Percentiles rank a stretch among this genome's conserved stretches.
Evolutionary conservation across 1,140 invertebrate genomes (phyloP).

Genomic region (Lepidotrigona ventralis): DNA sequence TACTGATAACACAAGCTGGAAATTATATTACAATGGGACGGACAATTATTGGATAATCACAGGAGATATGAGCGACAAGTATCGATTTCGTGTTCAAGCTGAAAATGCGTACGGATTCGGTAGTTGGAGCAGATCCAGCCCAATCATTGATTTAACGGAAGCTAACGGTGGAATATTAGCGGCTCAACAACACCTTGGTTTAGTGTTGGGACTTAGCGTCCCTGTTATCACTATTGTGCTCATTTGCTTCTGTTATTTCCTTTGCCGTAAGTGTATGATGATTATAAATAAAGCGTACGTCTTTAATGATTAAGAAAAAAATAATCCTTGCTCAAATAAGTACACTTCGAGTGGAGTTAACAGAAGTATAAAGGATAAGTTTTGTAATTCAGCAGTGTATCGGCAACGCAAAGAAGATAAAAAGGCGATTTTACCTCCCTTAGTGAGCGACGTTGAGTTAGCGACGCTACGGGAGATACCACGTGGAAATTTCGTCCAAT

Average conservation of each 20-base stretch:
- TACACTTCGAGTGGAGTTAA: too few relatives aligned
- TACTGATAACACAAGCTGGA: slow-evolving; percentile 80
- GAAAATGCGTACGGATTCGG: slow-evolving; percentile 89
- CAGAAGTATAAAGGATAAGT: slow-evolving; percentile 5
- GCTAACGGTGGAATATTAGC: slow-evolving; percentile 81
- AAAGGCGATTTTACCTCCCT: slow-evolving; percentile 80
- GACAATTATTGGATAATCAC: slow-evolving; percentile 90
- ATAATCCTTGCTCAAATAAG: not conserved
- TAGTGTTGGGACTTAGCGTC: slow-evolving; percentile 82
- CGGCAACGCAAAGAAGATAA: slow-evolving; percentile 82
- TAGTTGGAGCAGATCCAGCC: slow-evolving; percentile 85
- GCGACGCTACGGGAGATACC: slow-evolving; percentile 93
- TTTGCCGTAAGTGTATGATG: slow-evolving; percentile 73
- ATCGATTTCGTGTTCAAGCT: slow-evolving; percentile 89
- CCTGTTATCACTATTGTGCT: slow-evolving; percentile 78
- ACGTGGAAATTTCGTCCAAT: slow-evolving; percentile 86
- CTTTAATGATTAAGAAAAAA: not conserved
- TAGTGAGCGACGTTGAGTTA: slow-evolving; percentile 90
- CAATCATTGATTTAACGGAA: slow-evolving; percentile 81
- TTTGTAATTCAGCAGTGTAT: slow-evolving; percentile 72
- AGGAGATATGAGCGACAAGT: slow-evolving; percentile 83
- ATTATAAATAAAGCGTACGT: slow-evolving; percentile 5
- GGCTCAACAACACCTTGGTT: slow-evolving; percentile 81
- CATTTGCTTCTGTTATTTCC: slow-evolving; percentile 73
- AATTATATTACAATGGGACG: slow-evolving; percentile 89